Conservation (phyloP, 2,113 vertebrate genomes). For the Acanthisitta chloris region DNA sequence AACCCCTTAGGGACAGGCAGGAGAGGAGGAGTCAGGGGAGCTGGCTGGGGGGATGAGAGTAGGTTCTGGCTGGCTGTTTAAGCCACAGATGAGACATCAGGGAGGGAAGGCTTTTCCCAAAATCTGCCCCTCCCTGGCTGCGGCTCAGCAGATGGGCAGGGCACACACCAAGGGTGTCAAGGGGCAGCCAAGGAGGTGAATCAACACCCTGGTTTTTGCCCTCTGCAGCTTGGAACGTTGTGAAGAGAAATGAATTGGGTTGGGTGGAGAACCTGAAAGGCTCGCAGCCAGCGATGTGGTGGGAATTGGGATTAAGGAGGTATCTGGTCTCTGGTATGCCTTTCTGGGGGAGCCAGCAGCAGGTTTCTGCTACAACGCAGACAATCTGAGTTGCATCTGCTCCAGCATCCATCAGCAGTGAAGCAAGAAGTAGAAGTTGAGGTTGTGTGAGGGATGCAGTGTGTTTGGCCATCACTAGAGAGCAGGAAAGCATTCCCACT, state of each 20-base stretch:
- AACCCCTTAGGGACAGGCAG: not conserved
- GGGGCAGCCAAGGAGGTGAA: not conserved
- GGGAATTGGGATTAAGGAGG: not conserved
- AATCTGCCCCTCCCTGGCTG: not conserved
- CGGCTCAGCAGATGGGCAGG: not conserved
- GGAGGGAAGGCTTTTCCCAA: not conserved
- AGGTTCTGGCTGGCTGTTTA: not conserved
- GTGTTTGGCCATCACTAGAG: constrained; percentile 49
- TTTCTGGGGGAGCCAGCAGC: not conserved
- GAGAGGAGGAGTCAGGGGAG: not conserved
- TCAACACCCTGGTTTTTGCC: accelerated
- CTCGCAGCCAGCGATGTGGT: not conserved
- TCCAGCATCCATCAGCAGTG: not conserved
- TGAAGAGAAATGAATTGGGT: not conserved
- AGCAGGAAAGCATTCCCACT: constrained; percentile 40
- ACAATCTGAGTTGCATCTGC: not conserved
- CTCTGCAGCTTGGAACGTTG: not conserved
- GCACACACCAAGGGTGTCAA: accelerated
- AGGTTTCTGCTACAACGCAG: not conserved
- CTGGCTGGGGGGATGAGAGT: accelerated
- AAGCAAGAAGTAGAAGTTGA: not conserved
- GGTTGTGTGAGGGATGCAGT: not conserved
- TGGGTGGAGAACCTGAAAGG: not conserved
- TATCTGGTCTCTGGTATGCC: not conserved
- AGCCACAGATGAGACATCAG: not conserved